Percentiles rank a stretch among this genome's conserved stretches.
Conservation (phyloP, 2,888 invertebrate species). For the Choreutis nemorana region DNA sequence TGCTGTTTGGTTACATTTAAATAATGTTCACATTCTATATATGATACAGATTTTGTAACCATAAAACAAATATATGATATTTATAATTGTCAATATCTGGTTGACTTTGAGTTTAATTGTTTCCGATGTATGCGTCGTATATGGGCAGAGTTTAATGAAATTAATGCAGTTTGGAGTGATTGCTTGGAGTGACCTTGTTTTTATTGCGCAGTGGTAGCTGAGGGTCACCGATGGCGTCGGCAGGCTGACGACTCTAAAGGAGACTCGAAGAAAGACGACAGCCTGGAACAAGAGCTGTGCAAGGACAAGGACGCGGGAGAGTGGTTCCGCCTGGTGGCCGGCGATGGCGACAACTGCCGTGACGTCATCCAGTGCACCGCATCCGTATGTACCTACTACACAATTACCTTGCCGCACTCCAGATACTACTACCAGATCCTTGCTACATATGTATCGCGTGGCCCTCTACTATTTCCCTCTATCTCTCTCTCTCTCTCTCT, state of each 20-base stretch:
- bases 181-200: no score
- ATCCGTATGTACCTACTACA: constrained; percentile 70
- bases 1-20: not conserved
- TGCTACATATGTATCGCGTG: not conserved
- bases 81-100: constrained; percentile 5
- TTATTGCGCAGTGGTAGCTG: constrained; percentile 38
- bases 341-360: constrained; percentile 91
- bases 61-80: constrained; percentile 4
- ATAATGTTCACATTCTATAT: no score
- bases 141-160: constrained; percentile 3
- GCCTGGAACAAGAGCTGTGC: constrained; percentile 88
- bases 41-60: no score
- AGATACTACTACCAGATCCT: no score
- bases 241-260: constrained; percentile 73
- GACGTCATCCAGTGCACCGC: constrained; percentile 96
- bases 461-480: not conserved
- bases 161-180: not conserved
- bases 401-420: constrained; percentile 16
- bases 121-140: constrained; percentile 5
- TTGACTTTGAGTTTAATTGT: constrained; percentile 5
- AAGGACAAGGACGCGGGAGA: constrained; percentile 95
- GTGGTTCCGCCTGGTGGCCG: constrained; percentile 91
- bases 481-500: no score
- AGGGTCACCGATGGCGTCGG: constrained; percentile 68
- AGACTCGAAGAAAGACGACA: constrained; percentile 85